Evolutionary conservation across 2,888 invertebrate genomes (phyloP).

Genomic region (Tipula helvola): DNA sequence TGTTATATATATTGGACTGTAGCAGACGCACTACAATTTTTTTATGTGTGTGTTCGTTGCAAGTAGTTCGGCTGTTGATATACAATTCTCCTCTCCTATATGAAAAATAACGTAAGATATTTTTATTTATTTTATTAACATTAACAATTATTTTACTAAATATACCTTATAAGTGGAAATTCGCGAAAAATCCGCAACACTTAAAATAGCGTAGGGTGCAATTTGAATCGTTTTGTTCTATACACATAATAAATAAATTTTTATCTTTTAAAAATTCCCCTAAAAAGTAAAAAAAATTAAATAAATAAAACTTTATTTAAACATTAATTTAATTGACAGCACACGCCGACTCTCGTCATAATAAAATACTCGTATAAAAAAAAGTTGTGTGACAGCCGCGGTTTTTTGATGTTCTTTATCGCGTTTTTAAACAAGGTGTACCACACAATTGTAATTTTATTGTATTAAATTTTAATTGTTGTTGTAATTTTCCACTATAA

Average conservation of each 20-base stretch:
- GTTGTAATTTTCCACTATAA: not conserved
- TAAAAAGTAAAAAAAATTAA: not conserved
- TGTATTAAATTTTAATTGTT: not conserved
- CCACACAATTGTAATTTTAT: not conserved
- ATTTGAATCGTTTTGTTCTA: not conserved
- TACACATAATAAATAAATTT: not conserved
- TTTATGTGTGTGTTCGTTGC: conserved; percentile 10
- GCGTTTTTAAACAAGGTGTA: not conserved
- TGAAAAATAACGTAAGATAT: not conserved
- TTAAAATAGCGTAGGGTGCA: not conserved
- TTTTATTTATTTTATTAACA: not conserved
- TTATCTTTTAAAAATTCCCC: not conserved
- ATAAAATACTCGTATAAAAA: not conserved
- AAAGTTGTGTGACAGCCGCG: not conserved
- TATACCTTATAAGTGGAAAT: not conserved
- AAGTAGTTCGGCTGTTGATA: not conserved
- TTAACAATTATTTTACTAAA: not conserved
- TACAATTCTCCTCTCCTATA: not conserved
- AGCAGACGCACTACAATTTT: not conserved
- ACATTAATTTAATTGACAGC: conserved; percentile 12
- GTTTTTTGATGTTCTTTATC: not conserved
- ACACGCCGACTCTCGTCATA: conserved; percentile 10
- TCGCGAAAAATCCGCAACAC: not conserved
- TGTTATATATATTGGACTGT: not conserved
- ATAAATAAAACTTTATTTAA: not conserved